Percentiles rank a stretch among this genome's conserved stretches.
phyloP scores from a whole-genome alignment of 2,113 vertebrate species.

The Acanthochromis polyacanthus region DNA sequence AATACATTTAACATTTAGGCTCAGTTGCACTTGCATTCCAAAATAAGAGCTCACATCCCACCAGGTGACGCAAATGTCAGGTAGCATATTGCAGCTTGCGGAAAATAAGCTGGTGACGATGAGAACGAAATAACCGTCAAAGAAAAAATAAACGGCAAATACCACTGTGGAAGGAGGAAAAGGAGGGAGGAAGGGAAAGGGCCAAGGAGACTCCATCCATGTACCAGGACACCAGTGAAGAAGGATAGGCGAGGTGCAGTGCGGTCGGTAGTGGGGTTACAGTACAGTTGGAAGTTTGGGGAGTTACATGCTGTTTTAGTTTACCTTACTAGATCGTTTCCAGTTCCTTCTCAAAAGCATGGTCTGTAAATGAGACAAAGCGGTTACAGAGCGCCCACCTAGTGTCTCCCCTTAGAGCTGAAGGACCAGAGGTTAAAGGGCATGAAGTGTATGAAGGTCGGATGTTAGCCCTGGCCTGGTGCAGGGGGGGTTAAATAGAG shows the following conservation, averaged over 20 bases:
- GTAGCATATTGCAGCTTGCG: conserved; percentile 79
- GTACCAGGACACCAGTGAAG: conserved; percentile 73
- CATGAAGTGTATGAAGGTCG: conserved; percentile 33
- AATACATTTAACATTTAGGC: not conserved
- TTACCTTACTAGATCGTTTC: conserved; percentile 99
- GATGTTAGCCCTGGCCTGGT: conserved; percentile 51
- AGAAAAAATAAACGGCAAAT: conserved; percentile 37
- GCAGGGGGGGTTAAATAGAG: conserved; percentile 33
- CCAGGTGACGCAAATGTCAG: conserved; percentile 17
- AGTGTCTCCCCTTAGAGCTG: conserved; percentile 54
- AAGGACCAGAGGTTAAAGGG: conserved; percentile 62
- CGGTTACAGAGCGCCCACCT: conserved; percentile 88
- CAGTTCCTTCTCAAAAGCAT: conserved; percentile 99
- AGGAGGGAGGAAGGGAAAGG: conserved; percentile 40
- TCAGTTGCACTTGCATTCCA: conserved; percentile 7
- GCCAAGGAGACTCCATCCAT: conserved; percentile 64
- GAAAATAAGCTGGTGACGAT: conserved; percentile 71
- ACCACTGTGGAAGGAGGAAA: conserved; percentile 48
- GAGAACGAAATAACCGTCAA: conserved; percentile 47
- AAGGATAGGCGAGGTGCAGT: conserved; percentile 65
- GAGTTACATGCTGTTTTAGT: conserved; percentile 87
- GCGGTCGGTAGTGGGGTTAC: conserved; percentile 60
- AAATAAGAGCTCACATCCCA: not conserved
- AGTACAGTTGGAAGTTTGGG: conserved; percentile 60
- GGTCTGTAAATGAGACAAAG: conserved; percentile 98